Evolutionary conservation across 2,113 vertebrate genomes (phyloP), one percentile per base, ranked within the genome.

Genomic region (Charadrius vociferus): DNA sequence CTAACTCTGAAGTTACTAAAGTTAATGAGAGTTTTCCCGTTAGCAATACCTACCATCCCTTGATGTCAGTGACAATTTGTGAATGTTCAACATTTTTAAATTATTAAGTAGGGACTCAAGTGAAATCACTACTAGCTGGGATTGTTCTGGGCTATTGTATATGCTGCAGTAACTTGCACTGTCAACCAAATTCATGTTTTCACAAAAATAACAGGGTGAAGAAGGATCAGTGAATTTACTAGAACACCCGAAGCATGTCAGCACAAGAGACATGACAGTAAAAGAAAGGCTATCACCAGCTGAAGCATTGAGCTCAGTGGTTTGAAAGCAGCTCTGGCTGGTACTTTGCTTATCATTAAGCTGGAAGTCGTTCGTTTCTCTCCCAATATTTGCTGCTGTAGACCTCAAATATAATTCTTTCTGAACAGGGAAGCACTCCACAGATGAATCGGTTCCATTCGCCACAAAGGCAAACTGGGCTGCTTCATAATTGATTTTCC

Each of bases 401-500:
- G 58, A 85, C 66, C 71, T 95, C 94, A 94, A 92, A 93, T 8
- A 70, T 5, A 65, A 86, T 45, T 88, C 81, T 39, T 71, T 63
- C 53, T 39, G 79, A 66, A 77, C 36, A 81, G 61, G 36, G 75
- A 65, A 77, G 86, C 78, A n/a, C 59, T 86, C 66, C 18, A 39
- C 86, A 84, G 86, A 82, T 30, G 17, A 86, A 93, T 66, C 75
- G 20, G 16, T 52, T 80, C 67, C 47, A 27, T 16, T 89, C 7
- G 29, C 65, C 80, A 74, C 67, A 81, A 84, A 96, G 85, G 91
- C 94, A 93, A 93, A 97, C 81, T 53, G 71, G n/a, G 65, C 81
- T 93, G 81, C 81, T 94, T 82, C 79, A 5, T 88, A 95, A 95
- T 91, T 95, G 96, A 96, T 97, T 97, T 97, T 98, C 90, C 92